Base-by-base conservation (phyloP, 2,113 vertebrate species). In the Narcine bancroftii region DNA sequence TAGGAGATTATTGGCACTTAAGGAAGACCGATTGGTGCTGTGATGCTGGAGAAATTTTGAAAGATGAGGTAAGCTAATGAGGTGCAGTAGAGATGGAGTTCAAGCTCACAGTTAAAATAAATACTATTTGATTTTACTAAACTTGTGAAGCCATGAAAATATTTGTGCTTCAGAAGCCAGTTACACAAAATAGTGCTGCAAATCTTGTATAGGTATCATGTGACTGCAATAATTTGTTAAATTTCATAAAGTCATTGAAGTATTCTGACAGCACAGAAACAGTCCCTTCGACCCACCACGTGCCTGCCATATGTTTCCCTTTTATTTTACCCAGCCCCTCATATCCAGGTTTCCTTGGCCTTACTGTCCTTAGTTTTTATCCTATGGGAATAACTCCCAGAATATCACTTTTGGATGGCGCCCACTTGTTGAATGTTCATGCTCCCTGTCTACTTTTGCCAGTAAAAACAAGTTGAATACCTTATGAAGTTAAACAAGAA, bases 11-110 rank as follows among this genome's bases (percentile, higher is more conserved):
- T 0, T 99, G 98, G 98, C 97, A 99, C 93, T 95, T 99, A 92
- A 96, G 97, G 91, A 97, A 95, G 93, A 95, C 97, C 33, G 97
- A 98, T 92, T 98, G 98, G 98, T 98, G 97, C 93, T 97, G 96
- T 92, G 98, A 99, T 93, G 95, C 97, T 26, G 98, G 97, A 69
- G 97, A 98, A 65, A 94, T 97, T 42, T 95, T 98, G 26, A 94
- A 94, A 93, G 96, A 98, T 60, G 97, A 97, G 94, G 98, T 98
- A 93, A 94, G 94, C 81, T 33, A 3, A n/a, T 53, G 56, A 89
- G 85, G n/a, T 66, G 63, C 39, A 42, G 65, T 69, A 69, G 15
- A 87, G 33, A 47, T 29, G 29, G 39, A 71, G 9, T 65, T 91
- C 24, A 11, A 33, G 6, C 36, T 0, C 81, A 53, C 2, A 53